Percentiles rank a stretch among this genome's conserved stretches.
phyloP scores from a whole-genome alignment of 2,113 vertebrate genomes.

The Cnemophilus loriae region DNA sequence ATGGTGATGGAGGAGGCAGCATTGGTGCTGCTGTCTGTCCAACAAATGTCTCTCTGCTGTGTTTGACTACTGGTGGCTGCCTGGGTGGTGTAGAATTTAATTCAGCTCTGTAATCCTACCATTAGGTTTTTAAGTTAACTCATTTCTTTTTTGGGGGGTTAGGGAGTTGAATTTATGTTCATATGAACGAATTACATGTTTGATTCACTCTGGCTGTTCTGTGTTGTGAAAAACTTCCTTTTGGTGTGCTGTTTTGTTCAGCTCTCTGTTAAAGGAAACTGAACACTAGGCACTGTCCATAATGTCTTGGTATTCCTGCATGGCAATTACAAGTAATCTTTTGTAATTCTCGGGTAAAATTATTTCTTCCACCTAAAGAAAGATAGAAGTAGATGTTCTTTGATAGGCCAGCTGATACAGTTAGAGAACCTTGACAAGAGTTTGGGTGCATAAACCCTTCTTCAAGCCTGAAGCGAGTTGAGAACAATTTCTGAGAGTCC shows the following conservation, averaged over 20 bases:
- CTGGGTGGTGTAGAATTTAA: background rate
- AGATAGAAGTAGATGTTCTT: background rate
- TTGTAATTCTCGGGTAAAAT: background rate
- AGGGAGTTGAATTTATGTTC: background rate
- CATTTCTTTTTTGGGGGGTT: accelerated
- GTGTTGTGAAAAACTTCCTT: background rate
- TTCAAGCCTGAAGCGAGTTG: background rate
- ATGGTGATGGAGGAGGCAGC: background rate
- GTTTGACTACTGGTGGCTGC: background rate
- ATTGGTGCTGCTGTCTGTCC: background rate
- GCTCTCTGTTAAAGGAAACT: background rate
- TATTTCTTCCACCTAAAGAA: background rate
- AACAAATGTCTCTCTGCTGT: background rate
- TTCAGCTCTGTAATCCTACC: background rate
- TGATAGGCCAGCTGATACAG: background rate
- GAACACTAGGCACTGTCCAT: background rate
- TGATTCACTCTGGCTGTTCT: background rate
- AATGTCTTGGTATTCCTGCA: background rate
- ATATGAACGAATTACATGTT: background rate
- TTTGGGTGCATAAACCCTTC: background rate
- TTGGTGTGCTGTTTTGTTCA: background rate
- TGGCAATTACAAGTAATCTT: background rate
- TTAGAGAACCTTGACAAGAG: background rate
- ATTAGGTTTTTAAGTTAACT: background rate
- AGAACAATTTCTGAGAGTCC: background rate